Percentiles rank a stretch among this genome's conserved stretches.
Conservation (phyloP, 1,140 invertebrate species). For the Trichonephila clavipes region DNA sequence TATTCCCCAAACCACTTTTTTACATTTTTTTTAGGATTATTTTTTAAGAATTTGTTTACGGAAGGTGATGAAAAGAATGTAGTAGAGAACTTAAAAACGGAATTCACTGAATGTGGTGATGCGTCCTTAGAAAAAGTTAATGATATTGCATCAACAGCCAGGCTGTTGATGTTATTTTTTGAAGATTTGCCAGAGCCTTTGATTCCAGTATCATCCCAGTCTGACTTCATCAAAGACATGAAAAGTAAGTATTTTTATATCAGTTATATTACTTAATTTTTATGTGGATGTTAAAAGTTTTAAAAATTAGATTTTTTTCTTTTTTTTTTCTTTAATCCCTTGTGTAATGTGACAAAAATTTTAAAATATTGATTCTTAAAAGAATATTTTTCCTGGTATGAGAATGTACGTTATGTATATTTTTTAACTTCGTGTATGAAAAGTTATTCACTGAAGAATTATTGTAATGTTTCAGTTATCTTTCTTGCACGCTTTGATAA, state of each 20-base stretch:
- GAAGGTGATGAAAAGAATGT: conserved; percentile 80
- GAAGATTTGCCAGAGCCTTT: conserved; percentile 81
- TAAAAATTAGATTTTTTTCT: too few species aligned
- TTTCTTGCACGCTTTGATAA: too few species aligned
- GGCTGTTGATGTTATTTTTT: conserved; percentile 81
- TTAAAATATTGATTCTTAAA: too few species aligned
- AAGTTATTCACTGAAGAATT: too few species aligned
- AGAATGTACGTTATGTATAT: too few species aligned
- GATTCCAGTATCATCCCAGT: conserved; percentile 80
- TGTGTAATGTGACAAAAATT: too few species aligned
- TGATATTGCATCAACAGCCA: conserved; percentile 80
- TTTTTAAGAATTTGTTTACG: conserved; percentile 81
- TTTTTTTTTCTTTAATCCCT: too few species aligned
- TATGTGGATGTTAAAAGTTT: too few species aligned
- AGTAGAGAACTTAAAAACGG: conserved; percentile 80
- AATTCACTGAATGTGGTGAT: conserved; percentile 81
- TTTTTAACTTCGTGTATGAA: too few species aligned
- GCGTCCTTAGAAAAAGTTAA: conserved; percentile 80
- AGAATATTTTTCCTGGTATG: too few species aligned
- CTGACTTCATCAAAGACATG: conserved; percentile 79
- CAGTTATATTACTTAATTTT: too few species aligned
- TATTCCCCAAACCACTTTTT: neutral
- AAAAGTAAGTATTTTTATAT: conserved; percentile 77
- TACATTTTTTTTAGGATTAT: conserved; percentile 75
- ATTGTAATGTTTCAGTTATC: too few species aligned